Evolutionary conservation across 1,140 invertebrate genomes (phyloP).

Genomic region (Periplaneta americana): DNA sequence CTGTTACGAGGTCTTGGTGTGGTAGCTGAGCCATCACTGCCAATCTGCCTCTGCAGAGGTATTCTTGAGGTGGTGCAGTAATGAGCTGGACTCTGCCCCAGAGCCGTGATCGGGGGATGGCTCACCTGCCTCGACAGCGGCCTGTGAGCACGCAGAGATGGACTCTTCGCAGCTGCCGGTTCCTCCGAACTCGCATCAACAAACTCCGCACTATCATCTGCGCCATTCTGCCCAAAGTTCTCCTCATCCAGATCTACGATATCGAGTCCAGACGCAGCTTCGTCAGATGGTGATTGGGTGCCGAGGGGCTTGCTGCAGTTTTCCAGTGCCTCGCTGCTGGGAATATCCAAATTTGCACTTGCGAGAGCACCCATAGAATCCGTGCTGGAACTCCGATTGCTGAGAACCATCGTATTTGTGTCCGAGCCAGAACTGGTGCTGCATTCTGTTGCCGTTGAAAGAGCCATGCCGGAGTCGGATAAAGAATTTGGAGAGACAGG

Average conservation of each 20-base stretch:
- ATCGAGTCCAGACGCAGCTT: neutral
- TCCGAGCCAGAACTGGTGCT: constrained; percentile 21
- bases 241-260: neutral
- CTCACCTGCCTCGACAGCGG: constrained; percentile 50
- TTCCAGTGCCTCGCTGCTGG: neutral
- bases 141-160: constrained; percentile 46
- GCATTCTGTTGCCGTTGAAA: constrained; percentile 11
- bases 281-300: neutral
- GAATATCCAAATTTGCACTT: neutral
- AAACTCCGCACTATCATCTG: constrained; percentile 18
- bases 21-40: neutral
- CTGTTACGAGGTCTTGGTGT: neutral
- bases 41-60: constrained; percentile 19
- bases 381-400: constrained; percentile 27
- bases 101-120: constrained; percentile 17
- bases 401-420: constrained; percentile 26
- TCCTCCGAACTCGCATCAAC: constrained; percentile 33
- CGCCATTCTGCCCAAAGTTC: too few species aligned
- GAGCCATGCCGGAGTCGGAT: constrained; percentile 18
- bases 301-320: neutral
- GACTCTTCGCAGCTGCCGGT: constrained; percentile 29
- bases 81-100: constrained; percentile 12
- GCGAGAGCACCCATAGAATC: constrained; percentile 23
- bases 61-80: constrained; percentile 28
- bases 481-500: constrained; percentile 22